A percentile compares a stretch with the other conserved stretches of the same genome.
Evolutionary conservation across 2,888 invertebrate genomes (phyloP).

Genomic region (Chalcosyrphus nemorum): DNA sequence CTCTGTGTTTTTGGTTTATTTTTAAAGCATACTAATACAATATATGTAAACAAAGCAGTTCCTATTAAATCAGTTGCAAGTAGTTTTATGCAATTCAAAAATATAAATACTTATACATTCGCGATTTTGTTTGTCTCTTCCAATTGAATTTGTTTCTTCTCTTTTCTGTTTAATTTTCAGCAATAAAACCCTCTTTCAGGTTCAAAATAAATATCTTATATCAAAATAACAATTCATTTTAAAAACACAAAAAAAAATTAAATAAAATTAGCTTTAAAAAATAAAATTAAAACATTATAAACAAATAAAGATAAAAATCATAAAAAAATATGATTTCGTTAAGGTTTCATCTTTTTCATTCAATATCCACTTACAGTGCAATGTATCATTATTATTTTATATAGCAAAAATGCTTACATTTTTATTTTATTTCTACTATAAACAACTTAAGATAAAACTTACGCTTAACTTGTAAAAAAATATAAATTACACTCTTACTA

Average conservation of each 20-base stretch:
- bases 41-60: constrained; percentile 64
- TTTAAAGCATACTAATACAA: constrained; percentile 63
- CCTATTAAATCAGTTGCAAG: constrained; percentile 68
- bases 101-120: neutral
- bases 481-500: constrained; percentile 37
- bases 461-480: constrained; percentile 61
- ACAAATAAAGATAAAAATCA: constrained; percentile 44
- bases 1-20: constrained; percentile 24
- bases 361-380: constrained; percentile 65
- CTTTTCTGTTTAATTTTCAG: constrained; percentile 19
- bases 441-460: constrained; percentile 50
- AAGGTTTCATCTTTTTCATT: constrained; percentile 70
- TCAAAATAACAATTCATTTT: neutral
- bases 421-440: constrained; percentile 27
- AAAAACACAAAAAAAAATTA: neutral
- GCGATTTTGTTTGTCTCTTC: neutral
- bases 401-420: constrained; percentile 41
- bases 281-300: constrained; percentile 23
- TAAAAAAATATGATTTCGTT: constrained; percentile 66
- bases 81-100: constrained; percentile 62
- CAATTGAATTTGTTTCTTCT: neutral
- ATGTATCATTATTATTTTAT: constrained; percentile 46
- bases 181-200: constrained; percentile 49
- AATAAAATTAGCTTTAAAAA: constrained; percentile 64
- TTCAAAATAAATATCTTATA: constrained; percentile 35